Percentiles rank a stretch among this genome's conserved stretches.
Evolutionary conservation across 1,140 invertebrate species (phyloP).

Genomic region (Popillia japonica): DNA sequence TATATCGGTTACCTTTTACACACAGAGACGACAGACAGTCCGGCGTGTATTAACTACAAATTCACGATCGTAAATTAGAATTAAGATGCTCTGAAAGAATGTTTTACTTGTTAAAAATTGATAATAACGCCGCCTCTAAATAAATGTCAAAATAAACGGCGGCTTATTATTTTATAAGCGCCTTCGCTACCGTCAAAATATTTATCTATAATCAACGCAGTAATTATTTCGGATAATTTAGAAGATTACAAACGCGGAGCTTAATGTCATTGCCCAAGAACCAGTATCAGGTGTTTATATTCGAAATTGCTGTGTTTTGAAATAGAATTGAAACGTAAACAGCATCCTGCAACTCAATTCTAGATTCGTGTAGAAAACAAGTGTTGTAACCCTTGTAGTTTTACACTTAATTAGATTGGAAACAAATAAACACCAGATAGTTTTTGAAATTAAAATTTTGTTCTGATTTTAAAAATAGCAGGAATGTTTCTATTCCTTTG

Average conservation of each 20-base stretch:
- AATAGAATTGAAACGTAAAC: conserved; percentile 13
- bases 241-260: conserved; percentile 11
- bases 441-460: not conserved
- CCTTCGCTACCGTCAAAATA: conserved; percentile 5
- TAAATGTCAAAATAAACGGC: conserved; percentile 17
- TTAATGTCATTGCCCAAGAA: not conserved
- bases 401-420: not conserved
- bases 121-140: conserved; percentile 29
- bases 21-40: not conserved
- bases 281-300: not conserved
- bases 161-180: conserved; percentile 29
- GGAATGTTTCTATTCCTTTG: not conserved
- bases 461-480: not conserved
- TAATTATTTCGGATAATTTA: conserved; percentile 19
- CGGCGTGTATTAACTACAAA: not conserved
- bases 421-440: not conserved
- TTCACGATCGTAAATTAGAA: conserved; percentile 34
- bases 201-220: conserved; percentile 8
- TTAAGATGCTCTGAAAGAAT: conserved; percentile 7
- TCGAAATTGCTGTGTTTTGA: conserved; percentile 11
- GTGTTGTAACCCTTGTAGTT: not conserved
- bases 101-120: conserved; percentile 32
- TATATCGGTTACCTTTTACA: conserved; percentile 7
- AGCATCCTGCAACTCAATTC: not conserved
- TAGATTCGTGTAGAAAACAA: not conserved